phyloP scores from a whole-genome alignment of 2,797 vertebrate species.

The Cryptoprocta ferox region DNA sequence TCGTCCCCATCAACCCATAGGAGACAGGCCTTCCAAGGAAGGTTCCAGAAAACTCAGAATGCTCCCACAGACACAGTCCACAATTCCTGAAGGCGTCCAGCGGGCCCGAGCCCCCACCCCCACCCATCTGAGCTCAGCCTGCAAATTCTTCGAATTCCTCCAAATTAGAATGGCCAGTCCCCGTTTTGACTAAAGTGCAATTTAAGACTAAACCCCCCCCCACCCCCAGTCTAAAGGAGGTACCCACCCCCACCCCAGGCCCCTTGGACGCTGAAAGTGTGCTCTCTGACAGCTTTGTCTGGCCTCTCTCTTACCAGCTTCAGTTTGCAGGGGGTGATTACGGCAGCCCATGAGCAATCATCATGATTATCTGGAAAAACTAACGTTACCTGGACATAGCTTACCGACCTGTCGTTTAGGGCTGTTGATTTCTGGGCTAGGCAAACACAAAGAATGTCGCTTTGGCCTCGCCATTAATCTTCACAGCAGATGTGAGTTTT shows the following conservation, averaged over 20 bases:
- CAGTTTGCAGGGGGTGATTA: not conserved
- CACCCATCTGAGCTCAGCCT: conserved; percentile 7
- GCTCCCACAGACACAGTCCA: not conserved
- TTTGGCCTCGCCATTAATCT: conserved; percentile 46
- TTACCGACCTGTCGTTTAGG: conserved; percentile 25
- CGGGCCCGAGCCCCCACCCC: conserved; percentile 14
- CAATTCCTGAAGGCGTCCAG: not conserved
- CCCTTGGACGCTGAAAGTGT: not conserved
- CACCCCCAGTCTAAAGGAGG: not conserved
- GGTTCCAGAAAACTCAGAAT: conserved; percentile 2
- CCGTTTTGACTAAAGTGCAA: conserved; percentile 56
- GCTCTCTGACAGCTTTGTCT: not conserved
- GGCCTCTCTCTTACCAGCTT: not conserved
- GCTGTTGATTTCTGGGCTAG: not conserved
- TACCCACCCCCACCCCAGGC: not conserved
- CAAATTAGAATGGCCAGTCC: conserved; percentile 69
- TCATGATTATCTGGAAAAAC: not conserved
- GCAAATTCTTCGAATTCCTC: conserved; percentile 81
- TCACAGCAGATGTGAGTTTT: conserved; percentile 44
- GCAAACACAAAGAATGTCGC: conserved; percentile 27
- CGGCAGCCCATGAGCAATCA: not conserved
- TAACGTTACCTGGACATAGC: not conserved
- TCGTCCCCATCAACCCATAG: not conserved
- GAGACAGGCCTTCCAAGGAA: not conserved
- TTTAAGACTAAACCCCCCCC: conserved; percentile 48